Evolutionary conservation across 2,797 vertebrate genomes (phyloP).

Genomic region (Myotis findleyi): DNA sequence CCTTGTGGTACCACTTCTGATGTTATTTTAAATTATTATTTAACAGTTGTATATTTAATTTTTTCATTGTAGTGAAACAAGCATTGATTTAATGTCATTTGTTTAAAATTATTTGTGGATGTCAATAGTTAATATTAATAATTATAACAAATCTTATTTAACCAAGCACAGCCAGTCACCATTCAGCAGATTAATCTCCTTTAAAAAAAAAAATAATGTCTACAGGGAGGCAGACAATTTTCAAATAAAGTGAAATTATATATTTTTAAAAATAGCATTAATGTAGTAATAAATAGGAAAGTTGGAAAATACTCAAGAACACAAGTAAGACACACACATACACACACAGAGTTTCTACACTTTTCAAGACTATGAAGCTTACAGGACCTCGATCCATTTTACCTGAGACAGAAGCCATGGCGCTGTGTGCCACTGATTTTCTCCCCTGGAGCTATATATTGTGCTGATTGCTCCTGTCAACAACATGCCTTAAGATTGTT

Average conservation of each 20-base stretch:
- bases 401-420: constrained; percentile 72
- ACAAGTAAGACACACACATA: background rate
- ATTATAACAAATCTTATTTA: background rate
- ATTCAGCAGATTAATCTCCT: constrained; percentile 99
- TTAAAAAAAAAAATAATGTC: constrained; percentile 97
- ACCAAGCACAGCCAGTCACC: constrained; percentile 98
- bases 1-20: background rate
- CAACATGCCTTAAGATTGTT: background rate
- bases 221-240: constrained; percentile 89
- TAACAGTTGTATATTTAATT: background rate
- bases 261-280: constrained; percentile 80
- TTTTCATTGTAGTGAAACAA: background rate
- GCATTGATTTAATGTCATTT: background rate
- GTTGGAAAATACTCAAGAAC: background rate
- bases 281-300: background rate
- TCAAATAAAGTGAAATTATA: constrained; percentile 91
- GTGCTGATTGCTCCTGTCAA: background rate
- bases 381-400: background rate
- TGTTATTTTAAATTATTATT: background rate
- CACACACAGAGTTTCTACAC: background rate
- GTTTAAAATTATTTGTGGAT: background rate
- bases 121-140: background rate
- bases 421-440: background rate
- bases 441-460: background rate
- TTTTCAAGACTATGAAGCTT: background rate